A percentile compares a stretch with the other conserved stretches of the same genome.
These are phyloP conservation scores for Idaea biselata DNA, from an alignment of 2,888 invertebrate genomes.

Conservation along the genomic window DNA sequence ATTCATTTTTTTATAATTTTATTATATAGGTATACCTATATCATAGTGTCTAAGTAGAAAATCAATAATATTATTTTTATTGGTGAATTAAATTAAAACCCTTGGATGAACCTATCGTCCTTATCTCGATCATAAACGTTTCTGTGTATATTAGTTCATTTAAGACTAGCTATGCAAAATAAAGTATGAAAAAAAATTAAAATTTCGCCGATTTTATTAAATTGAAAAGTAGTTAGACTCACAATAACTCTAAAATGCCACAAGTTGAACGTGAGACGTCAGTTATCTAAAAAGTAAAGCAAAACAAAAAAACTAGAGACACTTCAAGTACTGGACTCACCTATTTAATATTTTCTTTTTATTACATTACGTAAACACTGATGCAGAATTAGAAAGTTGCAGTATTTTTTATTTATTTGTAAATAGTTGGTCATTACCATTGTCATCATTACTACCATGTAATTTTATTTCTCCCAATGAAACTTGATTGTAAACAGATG, in stretches of 20 bases:
- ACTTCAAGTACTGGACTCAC: conserved; percentile 6
- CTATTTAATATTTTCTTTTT: conserved; percentile 23
- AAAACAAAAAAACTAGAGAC: neutral
- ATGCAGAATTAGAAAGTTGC: conserved; percentile 32
- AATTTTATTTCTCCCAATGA: conserved; percentile 15
- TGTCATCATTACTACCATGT: conserved; percentile 20
- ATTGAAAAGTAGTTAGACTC: neutral
- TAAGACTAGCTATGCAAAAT: too few relatives aligned
- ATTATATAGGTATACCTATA: too few relatives aligned
- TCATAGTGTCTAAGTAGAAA: too few relatives aligned
- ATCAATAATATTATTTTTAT: too few relatives aligned
- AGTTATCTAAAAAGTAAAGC: neutral
- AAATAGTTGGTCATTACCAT: conserved; percentile 27
- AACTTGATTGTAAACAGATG: conserved; percentile 17
- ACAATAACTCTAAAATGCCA: neutral
- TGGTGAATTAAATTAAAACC: too few relatives aligned
- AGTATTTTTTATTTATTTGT: conserved; percentile 27
- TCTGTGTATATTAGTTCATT: too few relatives aligned
- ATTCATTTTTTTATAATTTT: neutral
- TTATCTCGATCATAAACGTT: too few relatives aligned
- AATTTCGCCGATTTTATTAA: neutral
- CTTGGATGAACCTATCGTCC: too few relatives aligned
- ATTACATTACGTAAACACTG: conserved; percentile 25
- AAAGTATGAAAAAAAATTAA: too few relatives aligned
- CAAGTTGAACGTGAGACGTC: neutral